phyloP scores from a whole-genome alignment of 2,113 vertebrate species.

The Panthera tigris region DNA sequence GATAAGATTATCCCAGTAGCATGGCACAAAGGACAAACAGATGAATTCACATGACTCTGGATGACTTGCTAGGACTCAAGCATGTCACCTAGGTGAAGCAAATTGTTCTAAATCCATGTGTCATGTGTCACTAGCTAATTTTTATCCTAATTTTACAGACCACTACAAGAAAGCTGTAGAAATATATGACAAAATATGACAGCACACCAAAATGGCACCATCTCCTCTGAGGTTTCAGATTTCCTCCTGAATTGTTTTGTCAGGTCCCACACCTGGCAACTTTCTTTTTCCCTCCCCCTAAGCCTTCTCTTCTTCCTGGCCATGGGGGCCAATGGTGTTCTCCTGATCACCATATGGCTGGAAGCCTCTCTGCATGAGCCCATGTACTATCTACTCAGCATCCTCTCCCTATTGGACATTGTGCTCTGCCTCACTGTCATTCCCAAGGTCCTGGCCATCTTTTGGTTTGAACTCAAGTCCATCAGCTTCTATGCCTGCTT shows the following conservation, averaged over 20 bases:
- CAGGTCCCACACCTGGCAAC: too few species aligned
- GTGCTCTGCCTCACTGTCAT: not conserved
- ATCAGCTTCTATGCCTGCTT: constrained; percentile 4
- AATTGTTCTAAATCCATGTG: too few species aligned
- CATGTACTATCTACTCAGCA: not conserved
- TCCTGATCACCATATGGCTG: not conserved
- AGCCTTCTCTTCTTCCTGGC: too few species aligned
- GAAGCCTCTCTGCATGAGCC: not conserved
- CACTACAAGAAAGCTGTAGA: not conserved
- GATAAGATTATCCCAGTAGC: not conserved
- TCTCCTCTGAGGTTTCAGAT: too few species aligned
- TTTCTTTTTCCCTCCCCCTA: too few species aligned
- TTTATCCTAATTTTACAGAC: constrained; percentile 46
- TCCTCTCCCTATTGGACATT: not conserved
- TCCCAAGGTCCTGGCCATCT: not conserved
- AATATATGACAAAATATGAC: too few species aligned
- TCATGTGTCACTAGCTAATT: too few species aligned
- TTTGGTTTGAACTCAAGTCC: not conserved
- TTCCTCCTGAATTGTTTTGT: too few species aligned
- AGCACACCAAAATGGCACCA: too few species aligned
- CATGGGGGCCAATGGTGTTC: too few species aligned
- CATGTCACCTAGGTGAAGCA: too few species aligned
- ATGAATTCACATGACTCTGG: not conserved
- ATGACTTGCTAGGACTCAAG: too few species aligned
- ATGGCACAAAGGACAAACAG: not conserved